Conservation (phyloP, 92 coral and sea anemone genomes). For the Plumapathes pennacea region DNA sequence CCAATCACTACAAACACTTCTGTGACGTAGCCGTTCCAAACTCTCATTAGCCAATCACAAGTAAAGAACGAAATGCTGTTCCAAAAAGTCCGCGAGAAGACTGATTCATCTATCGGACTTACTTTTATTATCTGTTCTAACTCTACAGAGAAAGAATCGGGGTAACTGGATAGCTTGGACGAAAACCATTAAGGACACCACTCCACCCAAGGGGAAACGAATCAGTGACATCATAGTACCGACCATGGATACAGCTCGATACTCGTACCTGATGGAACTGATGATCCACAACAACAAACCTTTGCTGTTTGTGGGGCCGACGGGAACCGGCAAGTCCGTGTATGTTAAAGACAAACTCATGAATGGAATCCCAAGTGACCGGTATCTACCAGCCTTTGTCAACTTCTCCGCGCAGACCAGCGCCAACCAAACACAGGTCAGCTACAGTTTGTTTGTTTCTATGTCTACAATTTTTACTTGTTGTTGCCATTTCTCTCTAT, state of each 20-base stretch:
- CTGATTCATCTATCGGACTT: no score
- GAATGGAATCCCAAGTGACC: conserved; percentile 88
- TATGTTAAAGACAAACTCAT: conserved; percentile 96
- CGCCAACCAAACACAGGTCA: conserved; percentile 94
- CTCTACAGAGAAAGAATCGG: conserved; percentile 83
- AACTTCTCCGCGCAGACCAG: conserved; percentile 99
- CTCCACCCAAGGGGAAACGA: conserved; percentile 81
- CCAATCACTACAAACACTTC: no score
- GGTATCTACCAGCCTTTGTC: conserved; percentile 87
- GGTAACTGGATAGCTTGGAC: conserved; percentile 97
- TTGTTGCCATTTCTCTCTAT: neutral
- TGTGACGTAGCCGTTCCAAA: no score
- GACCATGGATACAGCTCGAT: conserved; percentile 99
- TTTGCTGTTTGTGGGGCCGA: conserved; percentile 94
- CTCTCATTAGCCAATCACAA: no score
- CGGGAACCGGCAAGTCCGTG: conserved; percentile 99
- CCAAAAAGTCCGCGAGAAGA: no score
- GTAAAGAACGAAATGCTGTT: no score
- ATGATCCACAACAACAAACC: conserved; percentile 92
- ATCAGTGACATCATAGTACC: conserved; percentile 96
- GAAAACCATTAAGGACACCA: conserved; percentile 82
- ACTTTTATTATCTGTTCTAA: no score
- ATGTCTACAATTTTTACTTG: neutral
- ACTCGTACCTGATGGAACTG: conserved; percentile 88
- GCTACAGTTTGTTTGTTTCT: neutral